A percentile compares a stretch with the other conserved stretches of the same genome.
These are phyloP conservation scores for Notodromas monacha DNA, from an alignment of 2,888 invertebrate species.

Conservation along the genomic window DNA sequence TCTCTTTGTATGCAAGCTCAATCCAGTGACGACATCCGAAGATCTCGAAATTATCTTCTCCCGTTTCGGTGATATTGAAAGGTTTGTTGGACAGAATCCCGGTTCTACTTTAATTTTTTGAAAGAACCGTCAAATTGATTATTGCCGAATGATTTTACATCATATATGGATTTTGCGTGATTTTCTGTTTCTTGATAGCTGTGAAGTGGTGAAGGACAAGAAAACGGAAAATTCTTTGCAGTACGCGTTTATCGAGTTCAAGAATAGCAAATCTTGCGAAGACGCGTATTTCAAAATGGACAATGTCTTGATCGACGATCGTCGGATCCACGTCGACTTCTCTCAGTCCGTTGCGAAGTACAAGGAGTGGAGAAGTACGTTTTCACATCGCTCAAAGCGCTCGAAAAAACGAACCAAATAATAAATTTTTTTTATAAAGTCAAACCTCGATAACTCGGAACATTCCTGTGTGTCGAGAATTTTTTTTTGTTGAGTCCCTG, in stretches of 20 bases:
- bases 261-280: conserved; percentile 64
- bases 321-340: conserved; percentile 95
- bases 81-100: conserved; percentile 15
- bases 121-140: conserved; percentile 5
- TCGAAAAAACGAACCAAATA: background rate
- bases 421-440: background rate
- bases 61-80: conserved; percentile 62
- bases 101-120: conserved; percentile 7
- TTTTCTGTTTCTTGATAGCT: conserved; percentile 26
- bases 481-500: too few species aligned
- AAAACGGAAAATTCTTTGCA: conserved; percentile 76
- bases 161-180: conserved; percentile 1
- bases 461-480: too few species aligned
- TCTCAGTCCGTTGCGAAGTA: conserved; percentile 91
- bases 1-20: conserved; percentile 89
- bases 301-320: conserved; percentile 90
- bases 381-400: too few species aligned
- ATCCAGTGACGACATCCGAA: conserved; percentile 88
- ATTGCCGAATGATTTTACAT: background rate
- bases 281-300: conserved; percentile 99
- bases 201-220: conserved; percentile 81
- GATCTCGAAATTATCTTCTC: conserved; percentile 92
- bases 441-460: too few species aligned
- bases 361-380: conserved; percentile 59
- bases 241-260: conserved; percentile 95